Conservation (phyloP, 1,140 invertebrate genomes). For the Hycleus cichorii region DNA sequence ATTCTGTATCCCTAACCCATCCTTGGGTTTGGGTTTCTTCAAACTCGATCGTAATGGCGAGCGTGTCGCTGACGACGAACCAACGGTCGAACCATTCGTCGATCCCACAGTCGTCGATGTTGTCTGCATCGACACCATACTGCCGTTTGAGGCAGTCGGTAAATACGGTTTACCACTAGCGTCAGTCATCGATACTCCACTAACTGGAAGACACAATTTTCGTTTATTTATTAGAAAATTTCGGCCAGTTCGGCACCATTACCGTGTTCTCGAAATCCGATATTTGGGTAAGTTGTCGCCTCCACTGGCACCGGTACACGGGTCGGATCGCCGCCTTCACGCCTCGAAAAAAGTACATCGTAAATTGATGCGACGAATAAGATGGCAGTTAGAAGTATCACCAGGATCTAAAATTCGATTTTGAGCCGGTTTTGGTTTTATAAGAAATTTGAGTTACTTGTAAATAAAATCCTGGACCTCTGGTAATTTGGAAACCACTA, state of each 20-base stretch:
- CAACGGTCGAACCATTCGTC: conserved; percentile 51
- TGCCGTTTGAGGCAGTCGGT: conserved; percentile 58
- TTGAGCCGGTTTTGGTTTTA: neutral
- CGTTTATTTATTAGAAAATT: neutral
- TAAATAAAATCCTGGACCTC: conserved; percentile 77
- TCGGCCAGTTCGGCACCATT: neutral
- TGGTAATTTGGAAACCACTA: conserved; percentile 60
- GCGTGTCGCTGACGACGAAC: conserved; percentile 51
- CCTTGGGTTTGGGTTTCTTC: conserved; percentile 65
- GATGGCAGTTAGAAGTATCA: conserved; percentile 64
- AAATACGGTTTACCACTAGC: conserved; percentile 71
- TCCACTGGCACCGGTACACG: conserved; percentile 44
- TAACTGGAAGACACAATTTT: neutral
- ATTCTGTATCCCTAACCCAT: conserved; percentile 73
- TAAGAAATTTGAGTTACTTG: conserved; percentile 49
- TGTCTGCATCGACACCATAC: conserved; percentile 66
- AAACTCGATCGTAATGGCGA: conserved; percentile 72
- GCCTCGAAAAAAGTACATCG: conserved; percentile 62
- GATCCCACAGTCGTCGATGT: conserved; percentile 56
- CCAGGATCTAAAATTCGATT: conserved; percentile 56
- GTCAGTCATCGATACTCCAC: conserved; percentile 66
- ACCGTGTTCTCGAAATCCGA: conserved; percentile 72
- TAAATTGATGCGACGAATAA: conserved; percentile 70
- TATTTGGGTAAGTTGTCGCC: conserved; percentile 72
- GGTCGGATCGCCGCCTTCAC: conserved; percentile 69